Percentiles rank a stretch among this genome's conserved stretches.
phyloP scores from a whole-genome alignment of 1,140 invertebrate genomes.

The Lucilia sericata region DNA sequence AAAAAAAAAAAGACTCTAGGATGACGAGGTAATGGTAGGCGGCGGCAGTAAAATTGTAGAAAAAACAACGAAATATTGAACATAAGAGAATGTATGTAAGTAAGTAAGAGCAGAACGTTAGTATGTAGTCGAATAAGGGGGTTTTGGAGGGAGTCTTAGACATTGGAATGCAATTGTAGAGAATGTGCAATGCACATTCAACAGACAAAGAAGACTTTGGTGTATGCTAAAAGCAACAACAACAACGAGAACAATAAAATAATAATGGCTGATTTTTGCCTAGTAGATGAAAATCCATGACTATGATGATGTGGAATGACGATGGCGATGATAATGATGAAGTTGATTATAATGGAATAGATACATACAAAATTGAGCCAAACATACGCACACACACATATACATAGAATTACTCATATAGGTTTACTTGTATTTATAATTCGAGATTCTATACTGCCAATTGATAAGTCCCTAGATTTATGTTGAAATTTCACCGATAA shows the following conservation, averaged over 20 bases:
- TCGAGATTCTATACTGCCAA: too few species aligned
- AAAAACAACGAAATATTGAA: background rate
- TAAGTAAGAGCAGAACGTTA: background rate
- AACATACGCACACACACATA: background rate
- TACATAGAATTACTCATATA: background rate
- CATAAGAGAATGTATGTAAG: background rate
- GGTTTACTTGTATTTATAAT: too few species aligned
- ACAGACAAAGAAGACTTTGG: constrained; percentile 18
- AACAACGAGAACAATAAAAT: background rate
- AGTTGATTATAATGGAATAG: background rate
- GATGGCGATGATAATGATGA: background rate
- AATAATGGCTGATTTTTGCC: constrained; percentile 19
- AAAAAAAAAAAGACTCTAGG: too few species aligned
- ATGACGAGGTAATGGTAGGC: background rate
- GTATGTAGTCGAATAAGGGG: background rate
- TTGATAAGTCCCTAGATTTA: too few species aligned
- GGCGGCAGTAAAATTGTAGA: background rate
- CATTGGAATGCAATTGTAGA: constrained; percentile 29
- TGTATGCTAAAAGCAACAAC: background rate
- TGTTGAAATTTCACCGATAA: too few species aligned
- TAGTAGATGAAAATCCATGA: constrained; percentile 16
- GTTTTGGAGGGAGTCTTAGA: background rate
- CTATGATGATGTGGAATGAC: constrained; percentile 3
- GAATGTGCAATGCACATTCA: constrained; percentile 16
- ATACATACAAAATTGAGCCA: background rate